Conservation (phyloP, 2,113 vertebrate species). For the Aix galericulata region DNA sequence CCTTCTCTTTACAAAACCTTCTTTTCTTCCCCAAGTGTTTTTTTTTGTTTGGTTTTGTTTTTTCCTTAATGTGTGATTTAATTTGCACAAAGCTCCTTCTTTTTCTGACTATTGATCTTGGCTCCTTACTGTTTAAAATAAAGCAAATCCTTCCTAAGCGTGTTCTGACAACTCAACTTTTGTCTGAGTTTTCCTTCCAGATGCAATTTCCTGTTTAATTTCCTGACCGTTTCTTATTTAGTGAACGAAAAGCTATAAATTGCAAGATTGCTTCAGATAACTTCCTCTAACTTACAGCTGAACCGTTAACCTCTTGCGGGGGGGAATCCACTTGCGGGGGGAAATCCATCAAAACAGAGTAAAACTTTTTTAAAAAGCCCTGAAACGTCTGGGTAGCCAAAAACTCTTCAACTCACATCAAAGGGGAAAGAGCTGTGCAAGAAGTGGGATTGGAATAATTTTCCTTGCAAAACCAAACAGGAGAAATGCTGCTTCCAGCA, state of each 20-base stretch:
- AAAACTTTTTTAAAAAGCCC: neutral
- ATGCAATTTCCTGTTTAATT: conserved; percentile 70
- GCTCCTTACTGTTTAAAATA: conserved; percentile 44
- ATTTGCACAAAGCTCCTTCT: conserved; percentile 27
- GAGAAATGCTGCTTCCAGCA: neutral
- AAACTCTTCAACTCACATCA: fast-evolving
- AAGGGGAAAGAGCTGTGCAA: neutral
- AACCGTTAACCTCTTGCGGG: neutral
- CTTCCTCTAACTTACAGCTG: conserved; percentile 30
- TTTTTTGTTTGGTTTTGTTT: no score
- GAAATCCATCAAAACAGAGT: neutral
- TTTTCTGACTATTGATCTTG: conserved; percentile 46
- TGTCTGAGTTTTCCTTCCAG: conserved; percentile 44
- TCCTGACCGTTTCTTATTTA: conserved; percentile 54
- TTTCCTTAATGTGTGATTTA: neutral
- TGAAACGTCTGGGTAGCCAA: neutral
- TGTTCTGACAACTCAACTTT: conserved; percentile 43
- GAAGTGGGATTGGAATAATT: neutral
- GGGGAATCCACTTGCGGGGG: neutral
- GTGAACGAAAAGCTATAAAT: conserved; percentile 58
- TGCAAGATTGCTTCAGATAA: conserved; percentile 28
- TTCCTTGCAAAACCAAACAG: neutral
- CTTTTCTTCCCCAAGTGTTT: neutral
- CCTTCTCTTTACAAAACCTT: conserved; percentile 13
- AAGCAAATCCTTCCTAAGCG: conserved; percentile 49